Evolutionary conservation across 2,113 vertebrate species (phyloP), one percentile per base, ranked within the genome.

Genomic region (Onychorhynchus coronatus): DNA sequence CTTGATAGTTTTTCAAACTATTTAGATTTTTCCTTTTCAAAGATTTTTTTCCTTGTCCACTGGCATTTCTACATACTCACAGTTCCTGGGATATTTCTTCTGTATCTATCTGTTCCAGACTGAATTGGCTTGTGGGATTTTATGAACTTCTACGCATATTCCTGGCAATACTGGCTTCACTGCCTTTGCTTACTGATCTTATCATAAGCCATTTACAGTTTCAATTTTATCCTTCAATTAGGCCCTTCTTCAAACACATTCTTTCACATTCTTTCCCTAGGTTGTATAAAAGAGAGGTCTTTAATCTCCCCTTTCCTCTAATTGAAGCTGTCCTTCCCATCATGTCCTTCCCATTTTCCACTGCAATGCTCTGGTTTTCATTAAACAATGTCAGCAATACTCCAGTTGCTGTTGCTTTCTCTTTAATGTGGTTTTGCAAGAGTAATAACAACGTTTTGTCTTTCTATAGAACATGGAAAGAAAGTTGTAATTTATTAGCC

Each of bases 221-320:
- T 94, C 88, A 87, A 82, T 56, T 96, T 93, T 84, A 85, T 83
- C 52, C 75, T 95, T 96, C 95, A 95, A 96, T 89, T 96, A 97
- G 94, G 80, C 9, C 56, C 53, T 82, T 91, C 85, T 97, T 97
- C 66, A 94, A 94, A 88, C 59, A 68, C 72, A 92, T 81, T 92
- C 76, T 84, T 86, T 88, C 70, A 87, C 81, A 81, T 95, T 86
- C 88, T n/a, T 82, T 75, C 77, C 91, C 47, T 67, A 84, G 77
- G 55, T 66, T 80, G 52, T 93, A 91, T 86, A 84, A 89, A 91
- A 81, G 58, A 76, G 80, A 91, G 44, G 85, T 73, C 90, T 97
- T 91, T 95, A 96, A 97, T 97, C 95, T 95, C 89, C 66, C 28
- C 62, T 56, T 73, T 93, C 49, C 46, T 95, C 85, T 97, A 96